Evolutionary conservation across 1,140 invertebrate genomes (phyloP).

Genomic region (Drosophila guanche): DNA sequence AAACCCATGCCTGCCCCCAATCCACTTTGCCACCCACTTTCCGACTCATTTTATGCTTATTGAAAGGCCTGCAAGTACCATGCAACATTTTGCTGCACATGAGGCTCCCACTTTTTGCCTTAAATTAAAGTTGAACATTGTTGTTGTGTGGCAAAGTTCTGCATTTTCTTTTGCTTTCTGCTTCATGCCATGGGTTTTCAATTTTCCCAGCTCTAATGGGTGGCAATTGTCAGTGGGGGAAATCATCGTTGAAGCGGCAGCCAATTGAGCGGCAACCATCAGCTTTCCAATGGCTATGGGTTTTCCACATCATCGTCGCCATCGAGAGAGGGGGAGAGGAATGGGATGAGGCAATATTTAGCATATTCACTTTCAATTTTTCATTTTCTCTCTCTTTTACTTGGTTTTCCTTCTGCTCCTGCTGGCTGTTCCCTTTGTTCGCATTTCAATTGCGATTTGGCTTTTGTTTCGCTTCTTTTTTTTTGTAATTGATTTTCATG

Average conservation of each 20-base stretch:
- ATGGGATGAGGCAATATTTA: constrained; percentile 37
- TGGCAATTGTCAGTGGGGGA: constrained; percentile 55
- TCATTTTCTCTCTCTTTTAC: constrained; percentile 9
- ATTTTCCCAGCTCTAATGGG: constrained; percentile 38
- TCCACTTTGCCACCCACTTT: not conserved
- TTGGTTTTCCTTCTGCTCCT: not conserved
- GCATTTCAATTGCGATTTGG: constrained; percentile 17
- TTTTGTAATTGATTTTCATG: constrained; percentile 74
- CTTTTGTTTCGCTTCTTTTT: constrained; percentile 35
- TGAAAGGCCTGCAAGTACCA: constrained; percentile 54
- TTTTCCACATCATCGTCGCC: constrained; percentile 20
- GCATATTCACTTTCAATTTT: constrained; percentile 74
- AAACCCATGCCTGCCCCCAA: constrained; percentile 38
- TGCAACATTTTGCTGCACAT: constrained; percentile 51
- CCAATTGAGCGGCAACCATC: constrained; percentile 41
- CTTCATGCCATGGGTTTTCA: constrained; percentile 1
- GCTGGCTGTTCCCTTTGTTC: constrained; percentile 23
- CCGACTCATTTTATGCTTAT: constrained; percentile 59
- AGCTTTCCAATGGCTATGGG: constrained; percentile 5
- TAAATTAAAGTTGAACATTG: constrained; percentile 45
- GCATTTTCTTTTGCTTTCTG: not conserved
- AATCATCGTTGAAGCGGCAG: constrained; percentile 31
- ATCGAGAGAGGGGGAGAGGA: not conserved
- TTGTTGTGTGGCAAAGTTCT: constrained; percentile 8
- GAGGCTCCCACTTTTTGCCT: constrained; percentile 1